These are phyloP conservation scores for Geophilus truncorum DNA, from an alignment of 2,888 invertebrate genomes.

Conservation along the genomic window DNA sequence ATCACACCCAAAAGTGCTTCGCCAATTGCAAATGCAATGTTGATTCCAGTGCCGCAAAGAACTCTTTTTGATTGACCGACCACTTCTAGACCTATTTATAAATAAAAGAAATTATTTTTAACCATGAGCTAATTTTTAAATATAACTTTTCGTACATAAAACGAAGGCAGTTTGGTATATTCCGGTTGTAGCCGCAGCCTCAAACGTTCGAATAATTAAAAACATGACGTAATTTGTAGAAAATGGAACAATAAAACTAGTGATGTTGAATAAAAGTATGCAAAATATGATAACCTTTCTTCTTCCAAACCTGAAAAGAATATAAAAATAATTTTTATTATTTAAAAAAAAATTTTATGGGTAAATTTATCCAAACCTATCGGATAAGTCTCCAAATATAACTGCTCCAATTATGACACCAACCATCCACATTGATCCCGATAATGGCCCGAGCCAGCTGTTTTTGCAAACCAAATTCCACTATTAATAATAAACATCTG, in stretches of 20 bases:
- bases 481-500: conserved; percentile 50
- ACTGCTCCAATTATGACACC: conserved; percentile 60
- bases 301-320: conserved; percentile 55
- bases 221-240: conserved; percentile 56
- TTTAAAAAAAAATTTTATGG: background rate
- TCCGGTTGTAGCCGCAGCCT: conserved; percentile 53
- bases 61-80: conserved; percentile 59
- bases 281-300: conserved; percentile 57
- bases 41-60: conserved; percentile 60
- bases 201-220: conserved; percentile 54
- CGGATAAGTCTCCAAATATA: conserved; percentile 58
- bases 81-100: conserved; percentile 56
- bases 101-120: background rate
- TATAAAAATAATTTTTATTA: background rate
- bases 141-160: conserved; percentile 50
- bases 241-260: conserved; percentile 56
- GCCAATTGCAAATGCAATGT: conserved; percentile 65
- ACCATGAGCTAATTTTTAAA: no score
- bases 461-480: conserved; percentile 60
- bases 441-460: conserved; percentile 58
- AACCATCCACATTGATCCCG: conserved; percentile 60
- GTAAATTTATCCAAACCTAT: conserved; percentile 51
- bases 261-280: conserved; percentile 56
- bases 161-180: conserved; percentile 41
- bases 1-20: conserved; percentile 61